Conservation (phyloP, 2,797 vertebrate genomes). For the Triplophysa yarkandensis region DNA sequence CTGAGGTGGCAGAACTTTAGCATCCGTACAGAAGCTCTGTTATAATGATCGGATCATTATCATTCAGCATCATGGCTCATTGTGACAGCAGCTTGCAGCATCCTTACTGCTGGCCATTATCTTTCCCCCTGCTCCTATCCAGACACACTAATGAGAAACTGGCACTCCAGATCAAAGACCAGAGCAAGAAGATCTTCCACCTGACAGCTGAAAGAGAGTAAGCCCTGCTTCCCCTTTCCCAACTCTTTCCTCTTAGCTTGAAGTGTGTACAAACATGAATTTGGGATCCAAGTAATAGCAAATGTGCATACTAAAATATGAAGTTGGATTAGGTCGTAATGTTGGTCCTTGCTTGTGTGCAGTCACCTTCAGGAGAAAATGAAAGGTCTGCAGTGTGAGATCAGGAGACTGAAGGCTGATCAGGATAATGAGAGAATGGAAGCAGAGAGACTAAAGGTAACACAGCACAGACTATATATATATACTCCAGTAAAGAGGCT, state of each 20-base stretch:
- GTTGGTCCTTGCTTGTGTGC: slow-evolving; percentile 31
- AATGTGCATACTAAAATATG: slow-evolving; percentile 19
- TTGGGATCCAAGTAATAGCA: slow-evolving; percentile 7
- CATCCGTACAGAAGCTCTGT: slow-evolving; percentile 14
- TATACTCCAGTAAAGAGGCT: not conserved
- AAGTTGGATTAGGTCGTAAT: slow-evolving; percentile 10
- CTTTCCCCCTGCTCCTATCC: slow-evolving; percentile 41
- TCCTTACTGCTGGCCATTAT: slow-evolving; percentile 30
- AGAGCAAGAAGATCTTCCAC: slow-evolving; percentile 74
- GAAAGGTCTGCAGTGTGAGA: slow-evolving; percentile 71
- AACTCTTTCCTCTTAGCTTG: not conserved
- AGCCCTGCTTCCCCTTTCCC: slow-evolving; percentile 58
- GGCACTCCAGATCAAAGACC: slow-evolving; percentile 73
- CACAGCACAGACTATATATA: not conserved
- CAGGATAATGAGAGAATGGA: slow-evolving; percentile 66
- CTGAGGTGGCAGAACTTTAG: slow-evolving; percentile 20
- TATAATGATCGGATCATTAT: slow-evolving; percentile 40
- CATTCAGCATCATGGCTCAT: slow-evolving; percentile 40
- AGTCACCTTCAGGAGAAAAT: slow-evolving; percentile 73
- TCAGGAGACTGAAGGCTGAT: slow-evolving; percentile 66
- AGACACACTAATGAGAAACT: slow-evolving; percentile 77
- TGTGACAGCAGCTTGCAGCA: slow-evolving; percentile 31
- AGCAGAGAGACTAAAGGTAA: slow-evolving; percentile 62
- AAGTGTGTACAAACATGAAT: slow-evolving; percentile 29
- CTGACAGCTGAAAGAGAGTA: slow-evolving; percentile 76